Evolutionary conservation across 2,888 invertebrate genomes (phyloP), one percentile per base, ranked within the genome.

Genomic region (Machimus rusticus): DNA sequence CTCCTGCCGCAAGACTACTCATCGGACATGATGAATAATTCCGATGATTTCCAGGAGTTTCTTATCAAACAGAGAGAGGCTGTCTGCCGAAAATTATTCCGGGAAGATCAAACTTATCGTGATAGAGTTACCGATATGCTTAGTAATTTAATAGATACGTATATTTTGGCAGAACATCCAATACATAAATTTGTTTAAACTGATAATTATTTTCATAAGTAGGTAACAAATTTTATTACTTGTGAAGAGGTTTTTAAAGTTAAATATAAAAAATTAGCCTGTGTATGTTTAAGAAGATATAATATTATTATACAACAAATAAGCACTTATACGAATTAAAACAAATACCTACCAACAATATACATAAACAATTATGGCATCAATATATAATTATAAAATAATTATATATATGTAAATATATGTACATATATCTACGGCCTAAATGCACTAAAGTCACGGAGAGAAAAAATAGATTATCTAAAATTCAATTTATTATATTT

Each of bases 41-140:
- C 93, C 0, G 92, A 91, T 9, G 93, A 93, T 46, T 95, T 95
- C 90, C 91, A 93, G 43, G 93, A 95, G 76, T 94, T 95, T 90
- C 93, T 86, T 23, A 31, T 74, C 5, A 87, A 91, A 79, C 93
- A 94, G 89, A 94, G 95, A 90, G 93, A 93, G 8, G 91, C 93
- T n/a, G 94, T 94, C 89, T 94, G 95, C 81, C 90, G 93, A 87
- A 92, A 93, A 89, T 94, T 94, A 90, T 95, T 95, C 91, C 90
- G 93, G 1, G 90, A 90, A 3, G 94, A 95, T 91, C 89, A 90
- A 4, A 89, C 93, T 28, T 95, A 94, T 90, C 93, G 92, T 88
- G 90, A 91, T 74, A 94, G 94, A 86, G 90, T 95, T 28, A 92
- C 93, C 88, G 93, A 94, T 89, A 92, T 95, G 90, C 92, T 95